Evolutionary conservation across 2,888 invertebrate species (phyloP).

Genomic region (Torymus tubicola): DNA sequence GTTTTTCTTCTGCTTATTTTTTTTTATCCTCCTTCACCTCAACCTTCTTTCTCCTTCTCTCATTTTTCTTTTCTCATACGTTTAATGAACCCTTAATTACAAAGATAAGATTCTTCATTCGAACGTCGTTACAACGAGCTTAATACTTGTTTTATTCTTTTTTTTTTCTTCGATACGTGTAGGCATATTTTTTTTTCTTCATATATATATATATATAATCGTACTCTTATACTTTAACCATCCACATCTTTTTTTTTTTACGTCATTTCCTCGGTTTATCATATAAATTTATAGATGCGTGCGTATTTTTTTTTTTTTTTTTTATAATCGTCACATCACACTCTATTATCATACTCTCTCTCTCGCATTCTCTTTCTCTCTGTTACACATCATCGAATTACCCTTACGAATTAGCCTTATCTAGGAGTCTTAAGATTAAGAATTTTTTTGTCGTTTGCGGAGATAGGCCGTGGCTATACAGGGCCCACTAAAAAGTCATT

Average conservation of each 20-base stretch:
- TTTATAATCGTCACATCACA: not conserved
- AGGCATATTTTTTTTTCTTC: conserved; percentile 46
- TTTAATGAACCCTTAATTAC: conserved; percentile 45
- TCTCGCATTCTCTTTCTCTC: conserved; percentile 1
- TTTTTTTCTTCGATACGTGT: conserved; percentile 47
- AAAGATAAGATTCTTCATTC: conserved; percentile 50
- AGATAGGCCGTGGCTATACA: conserved; percentile 76
- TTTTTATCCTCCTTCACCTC: not conserved
- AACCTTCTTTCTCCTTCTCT: not conserved
- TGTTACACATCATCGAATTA: conserved; percentile 2
- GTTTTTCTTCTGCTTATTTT: not conserved
- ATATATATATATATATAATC: conserved; percentile 27
- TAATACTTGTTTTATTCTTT: conserved; percentile 34
- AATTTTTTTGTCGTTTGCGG: conserved; percentile 47
- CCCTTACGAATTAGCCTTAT: conserved; percentile 6
- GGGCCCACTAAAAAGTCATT: conserved; percentile 70
- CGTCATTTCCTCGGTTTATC: conserved; percentile 30
- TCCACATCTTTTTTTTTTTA: conserved; percentile 40
- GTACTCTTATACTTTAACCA: conserved; percentile 36
- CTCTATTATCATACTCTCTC: not conserved
- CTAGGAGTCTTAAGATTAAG: conserved; percentile 37
- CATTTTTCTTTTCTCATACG: not conserved
- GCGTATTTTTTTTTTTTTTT: no score
- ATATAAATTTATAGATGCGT: conserved; percentile 50
- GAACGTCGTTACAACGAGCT: conserved; percentile 45